Base-by-base conservation (phyloP, 2,888 invertebrate species). In the Craniophora ligustri region DNA sequence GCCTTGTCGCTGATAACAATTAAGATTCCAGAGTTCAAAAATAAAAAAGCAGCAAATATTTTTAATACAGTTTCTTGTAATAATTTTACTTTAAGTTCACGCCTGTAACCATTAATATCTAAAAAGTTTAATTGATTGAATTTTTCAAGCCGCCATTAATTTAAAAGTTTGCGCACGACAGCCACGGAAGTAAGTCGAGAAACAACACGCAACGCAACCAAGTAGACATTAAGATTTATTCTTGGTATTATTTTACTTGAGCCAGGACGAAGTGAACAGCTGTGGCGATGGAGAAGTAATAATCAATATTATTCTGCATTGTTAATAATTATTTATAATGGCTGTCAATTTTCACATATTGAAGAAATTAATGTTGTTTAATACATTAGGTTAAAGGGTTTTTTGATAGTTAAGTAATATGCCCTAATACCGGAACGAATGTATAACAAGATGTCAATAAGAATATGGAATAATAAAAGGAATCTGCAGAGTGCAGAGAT, bases 81-180 rank as follows among this genome's bases (percentile, higher is more conserved):
- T 26, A 26, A 26, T 26, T 10, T 10, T 3, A 23, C 10, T 26
- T n/a, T 26, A n/a, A n/a, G n/a, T 4, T n/a, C 4, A n/a, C 23
- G 23, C 10, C 4, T n/a, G 23, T n/a, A 21, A 23, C 13, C 11
- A 47, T 56, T 48, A n/a, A n/a, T n/a, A 50, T 40, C 32, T 26
- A 39, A 40, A 61, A 72, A 73, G 70, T 72, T 70, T 40, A 70
- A 70, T 72, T 65, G 60, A 49, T 57, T 36, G 46, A 63, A 35
- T 56, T 69, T 56, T 47, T 38, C 11, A 31, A 31, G 41, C 40
- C 19, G 38, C 41, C 38, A 68, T 72, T 66, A 71, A 72, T 59
- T 26, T 66, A 72, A 62, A 68, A 66, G 40, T 72, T 66, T 28
- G 16, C 35, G 58, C 55, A 49, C 47, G 48, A 48, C 26, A 54